Conservation (phyloP, 30 jellyfish, hydroid and myxozoan genomes). For the Chironex yamaguchii region DNA sequence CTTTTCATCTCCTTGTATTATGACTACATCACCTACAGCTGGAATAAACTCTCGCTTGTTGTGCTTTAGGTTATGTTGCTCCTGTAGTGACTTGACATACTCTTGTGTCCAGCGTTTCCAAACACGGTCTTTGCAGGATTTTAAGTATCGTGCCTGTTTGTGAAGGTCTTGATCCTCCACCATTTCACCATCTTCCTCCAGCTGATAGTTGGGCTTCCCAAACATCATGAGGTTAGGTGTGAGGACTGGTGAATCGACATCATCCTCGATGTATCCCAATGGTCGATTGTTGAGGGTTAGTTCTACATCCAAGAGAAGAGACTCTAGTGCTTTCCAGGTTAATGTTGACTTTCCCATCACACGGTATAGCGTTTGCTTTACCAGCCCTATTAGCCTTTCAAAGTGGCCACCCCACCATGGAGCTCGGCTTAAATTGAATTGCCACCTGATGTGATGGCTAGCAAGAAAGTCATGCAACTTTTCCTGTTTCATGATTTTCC, state of each 20-base stretch:
- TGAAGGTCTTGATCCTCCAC: constrained; percentile 37
- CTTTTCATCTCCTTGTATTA: too few species aligned
- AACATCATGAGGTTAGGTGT: constrained; percentile 58
- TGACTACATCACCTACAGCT: too few species aligned
- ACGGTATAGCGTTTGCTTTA: constrained; percentile 40
- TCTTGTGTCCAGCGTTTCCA: constrained; percentile 66
- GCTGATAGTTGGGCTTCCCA: constrained; percentile 29
- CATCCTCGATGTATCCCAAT: constrained; percentile 46
- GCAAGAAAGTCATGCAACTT: constrained; percentile 28
- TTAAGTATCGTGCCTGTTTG: constrained; percentile 19
- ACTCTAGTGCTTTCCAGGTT: constrained; percentile 13
- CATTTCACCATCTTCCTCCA: constrained; percentile 13
- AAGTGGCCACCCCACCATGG: constrained; percentile 78
- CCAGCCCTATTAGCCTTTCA: constrained; percentile 56
- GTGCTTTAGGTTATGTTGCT: too few species aligned
- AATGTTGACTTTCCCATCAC: constrained; percentile 20
- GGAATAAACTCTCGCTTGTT: too few species aligned
- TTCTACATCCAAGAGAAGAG: constrained; percentile 25
- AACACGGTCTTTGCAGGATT: constrained; percentile 14
- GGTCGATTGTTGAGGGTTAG: constrained; percentile 55
- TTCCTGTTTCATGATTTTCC: constrained; percentile 16
- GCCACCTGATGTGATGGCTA: constrained; percentile 34
- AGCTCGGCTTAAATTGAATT: constrained; percentile 63
- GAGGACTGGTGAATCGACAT: constrained; percentile 26
- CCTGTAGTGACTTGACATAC: constrained; percentile 39